Evolutionary conservation across 2,888 invertebrate species (phyloP).

Genomic region (Callosobruchus maculatus): DNA sequence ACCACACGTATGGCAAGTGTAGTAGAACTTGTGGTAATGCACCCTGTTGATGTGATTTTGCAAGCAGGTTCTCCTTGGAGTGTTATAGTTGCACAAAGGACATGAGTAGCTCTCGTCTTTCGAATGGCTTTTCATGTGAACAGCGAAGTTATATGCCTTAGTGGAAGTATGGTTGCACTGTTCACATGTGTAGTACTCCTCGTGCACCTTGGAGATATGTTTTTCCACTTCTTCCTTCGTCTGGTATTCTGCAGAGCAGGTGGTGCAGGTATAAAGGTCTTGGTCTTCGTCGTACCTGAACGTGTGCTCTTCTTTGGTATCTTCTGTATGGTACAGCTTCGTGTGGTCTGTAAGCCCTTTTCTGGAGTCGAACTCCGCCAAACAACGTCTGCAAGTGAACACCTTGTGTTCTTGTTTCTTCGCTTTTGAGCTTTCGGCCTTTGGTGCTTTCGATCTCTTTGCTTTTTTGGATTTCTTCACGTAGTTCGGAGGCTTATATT

Average conservation of each 20-base stretch:
- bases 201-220: slow-evolving; percentile 33
- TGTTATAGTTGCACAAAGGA: slow-evolving; percentile 35
- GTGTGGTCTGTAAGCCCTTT: slow-evolving; percentile 34
- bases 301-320: slow-evolving; percentile 26
- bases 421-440: slow-evolving; percentile 11
- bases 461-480: slow-evolving; percentile 18
- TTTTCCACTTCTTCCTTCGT: slow-evolving; percentile 32
- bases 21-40: slow-evolving; percentile 51
- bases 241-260: slow-evolving; percentile 37
- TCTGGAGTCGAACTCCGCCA: slow-evolving; percentile 31
- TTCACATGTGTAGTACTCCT: slow-evolving; percentile 41
- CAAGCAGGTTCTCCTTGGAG: slow-evolving; percentile 33
- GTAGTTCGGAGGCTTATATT: slow-evolving; percentile 19
- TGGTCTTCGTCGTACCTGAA: slow-evolving; percentile 36
- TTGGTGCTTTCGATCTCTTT: slow-evolving; percentile 14
- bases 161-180: slow-evolving; percentile 37
- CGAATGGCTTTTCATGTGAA: slow-evolving; percentile 38
- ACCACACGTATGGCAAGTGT: slow-evolving; percentile 51
- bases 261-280: slow-evolving; percentile 34
- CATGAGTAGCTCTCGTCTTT: slow-evolving; percentile 30
- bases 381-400: slow-evolving; percentile 38
- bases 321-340: slow-evolving; percentile 33
- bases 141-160: slow-evolving; percentile 37
- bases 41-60: slow-evolving; percentile 57
- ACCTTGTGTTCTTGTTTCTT: slow-evolving; percentile 28